Evolutionary conservation across 2,888 invertebrate genomes (phyloP).

Genomic region (Drosophila helvetica): DNA sequence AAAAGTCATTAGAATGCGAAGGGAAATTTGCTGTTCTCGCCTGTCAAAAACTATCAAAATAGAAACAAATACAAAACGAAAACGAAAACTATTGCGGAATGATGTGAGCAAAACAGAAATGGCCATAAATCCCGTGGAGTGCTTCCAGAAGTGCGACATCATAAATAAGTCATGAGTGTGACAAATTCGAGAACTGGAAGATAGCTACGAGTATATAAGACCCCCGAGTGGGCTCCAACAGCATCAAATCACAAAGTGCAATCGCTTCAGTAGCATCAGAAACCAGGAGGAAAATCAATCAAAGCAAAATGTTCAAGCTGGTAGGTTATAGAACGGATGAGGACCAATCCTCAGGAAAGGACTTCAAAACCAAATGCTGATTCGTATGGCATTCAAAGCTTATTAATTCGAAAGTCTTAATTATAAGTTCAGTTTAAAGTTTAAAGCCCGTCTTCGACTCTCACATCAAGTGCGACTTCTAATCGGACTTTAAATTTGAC

Average conservation of each 20-base stretch:
- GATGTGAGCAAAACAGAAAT: conserved; percentile 44
- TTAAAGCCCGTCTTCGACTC: background rate
- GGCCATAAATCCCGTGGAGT: conserved; percentile 44
- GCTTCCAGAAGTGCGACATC: conserved; percentile 47
- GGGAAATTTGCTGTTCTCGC: conserved; percentile 36
- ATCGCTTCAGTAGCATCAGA: conserved; percentile 55
- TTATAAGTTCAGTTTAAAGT: background rate
- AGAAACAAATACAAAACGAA: conserved; percentile 18
- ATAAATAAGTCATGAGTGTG: conserved; percentile 68
- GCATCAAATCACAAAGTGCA: conserved; percentile 65
- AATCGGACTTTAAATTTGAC: too few relatives aligned
- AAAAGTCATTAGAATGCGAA: conserved; percentile 69
- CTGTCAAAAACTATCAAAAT: conserved; percentile 55
- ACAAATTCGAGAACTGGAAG: background rate
- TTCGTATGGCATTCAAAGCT: too few relatives aligned
- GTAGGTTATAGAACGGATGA: conserved; percentile 61
- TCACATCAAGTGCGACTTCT: too few relatives aligned
- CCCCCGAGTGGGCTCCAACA: conserved; percentile 17
- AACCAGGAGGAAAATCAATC: conserved; percentile 29
- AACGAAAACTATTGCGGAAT: conserved; percentile 29
- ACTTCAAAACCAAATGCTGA: background rate
- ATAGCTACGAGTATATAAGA: conserved; percentile 65
- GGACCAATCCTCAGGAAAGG: background rate
- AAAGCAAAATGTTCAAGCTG: conserved; percentile 80
- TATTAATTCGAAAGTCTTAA: background rate